Percentiles rank a stretch among this genome's conserved stretches.
These are phyloP conservation scores for Camponotus pennsylvanicus DNA, from an alignment of 1,140 invertebrate species.

Conservation along the genomic window DNA sequence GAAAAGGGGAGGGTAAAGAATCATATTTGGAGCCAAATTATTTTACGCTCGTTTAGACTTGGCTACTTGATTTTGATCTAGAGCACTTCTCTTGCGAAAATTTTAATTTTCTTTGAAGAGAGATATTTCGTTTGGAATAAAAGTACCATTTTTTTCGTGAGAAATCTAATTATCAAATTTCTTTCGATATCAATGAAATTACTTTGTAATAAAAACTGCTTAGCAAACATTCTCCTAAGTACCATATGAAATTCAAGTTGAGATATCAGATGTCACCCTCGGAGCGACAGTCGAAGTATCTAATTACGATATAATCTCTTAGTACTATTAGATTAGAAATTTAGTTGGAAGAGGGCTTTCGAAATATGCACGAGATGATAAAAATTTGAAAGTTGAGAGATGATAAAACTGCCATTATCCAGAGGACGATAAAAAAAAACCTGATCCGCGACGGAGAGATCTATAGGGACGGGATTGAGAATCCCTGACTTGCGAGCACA, in stretches of 20 bases:
- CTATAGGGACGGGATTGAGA: neutral
- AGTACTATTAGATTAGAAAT: neutral
- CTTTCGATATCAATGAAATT: neutral
- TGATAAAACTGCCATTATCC: neutral
- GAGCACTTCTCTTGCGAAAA: neutral
- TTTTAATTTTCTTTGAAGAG: neutral
- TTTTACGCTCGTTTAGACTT: neutral
- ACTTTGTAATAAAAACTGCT: neutral
- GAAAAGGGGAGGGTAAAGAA: neutral
- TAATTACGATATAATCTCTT: neutral
- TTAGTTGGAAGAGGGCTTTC: neutral
- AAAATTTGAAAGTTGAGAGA: neutral
- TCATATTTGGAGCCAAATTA: neutral
- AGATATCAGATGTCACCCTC: neutral
- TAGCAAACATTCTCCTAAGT: neutral
- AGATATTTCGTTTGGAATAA: neutral
- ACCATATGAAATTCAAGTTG: slow-evolving; percentile 4
- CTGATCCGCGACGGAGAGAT: neutral
- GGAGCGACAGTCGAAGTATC: neutral
- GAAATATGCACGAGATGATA: too few relatives aligned
- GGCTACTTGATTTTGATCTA: neutral
- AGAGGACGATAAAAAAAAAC: neutral
- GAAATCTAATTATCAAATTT: neutral
- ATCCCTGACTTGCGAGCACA: slow-evolving; percentile 33
- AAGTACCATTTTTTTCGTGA: too few relatives aligned